A percentile compares a stretch with the other conserved stretches of the same genome.
Conservation (phyloP, 2,888 invertebrate species). For the Eupithecia abbreviata region DNA sequence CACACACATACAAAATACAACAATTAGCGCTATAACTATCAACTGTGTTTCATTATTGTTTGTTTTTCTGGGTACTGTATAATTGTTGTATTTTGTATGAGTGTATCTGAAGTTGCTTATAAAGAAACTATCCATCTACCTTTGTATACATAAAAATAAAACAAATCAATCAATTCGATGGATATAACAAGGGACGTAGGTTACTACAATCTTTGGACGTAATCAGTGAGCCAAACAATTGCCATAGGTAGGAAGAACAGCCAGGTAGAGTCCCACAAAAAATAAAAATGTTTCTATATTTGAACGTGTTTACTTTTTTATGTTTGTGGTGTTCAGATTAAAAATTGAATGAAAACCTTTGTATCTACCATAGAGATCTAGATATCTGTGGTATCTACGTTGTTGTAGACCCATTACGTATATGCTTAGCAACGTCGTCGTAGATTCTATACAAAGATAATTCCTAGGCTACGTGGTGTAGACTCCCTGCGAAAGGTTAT, state of each 20-base stretch:
- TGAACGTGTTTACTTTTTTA: neutral
- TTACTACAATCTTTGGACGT: neutral
- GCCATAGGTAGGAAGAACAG: neutral
- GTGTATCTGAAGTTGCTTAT: too few species aligned
- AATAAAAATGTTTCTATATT: neutral
- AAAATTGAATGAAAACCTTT: neutral
- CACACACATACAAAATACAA: too few species aligned
- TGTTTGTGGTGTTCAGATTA: neutral
- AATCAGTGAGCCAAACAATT: neutral
- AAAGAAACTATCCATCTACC: too few species aligned
- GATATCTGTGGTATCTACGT: neutral
- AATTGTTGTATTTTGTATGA: too few species aligned
- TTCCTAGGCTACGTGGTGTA: neutral
- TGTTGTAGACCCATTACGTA: neutral
- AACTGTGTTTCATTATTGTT: too few species aligned
- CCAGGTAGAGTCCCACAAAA: neutral
- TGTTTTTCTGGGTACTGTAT: too few species aligned
- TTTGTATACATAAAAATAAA: too few species aligned
- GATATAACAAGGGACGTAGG: too few species aligned
- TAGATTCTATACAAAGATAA: neutral
- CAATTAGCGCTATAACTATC: too few species aligned
- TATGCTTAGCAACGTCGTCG: neutral
- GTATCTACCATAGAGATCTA: too few species aligned
- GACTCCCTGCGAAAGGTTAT: neutral
- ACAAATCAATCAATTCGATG: too few species aligned